These are phyloP conservation scores for Anser brachyrhynchus DNA, from an alignment of 2,113 vertebrate genomes.

Conservation along the genomic window DNA sequence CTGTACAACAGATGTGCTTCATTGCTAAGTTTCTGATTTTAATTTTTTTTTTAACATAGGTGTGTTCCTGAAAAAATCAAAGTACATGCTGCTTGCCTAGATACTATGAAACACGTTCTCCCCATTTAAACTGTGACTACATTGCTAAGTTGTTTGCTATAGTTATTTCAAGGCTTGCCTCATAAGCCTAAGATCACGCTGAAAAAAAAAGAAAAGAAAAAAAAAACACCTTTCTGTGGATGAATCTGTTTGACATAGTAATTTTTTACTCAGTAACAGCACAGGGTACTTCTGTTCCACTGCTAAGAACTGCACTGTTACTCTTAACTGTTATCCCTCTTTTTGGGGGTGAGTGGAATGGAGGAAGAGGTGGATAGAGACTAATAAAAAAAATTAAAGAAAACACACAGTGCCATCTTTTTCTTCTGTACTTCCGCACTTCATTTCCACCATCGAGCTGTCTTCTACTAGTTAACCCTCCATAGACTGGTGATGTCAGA, in stretches of 20 bases:
- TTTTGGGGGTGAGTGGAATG: fast-evolving
- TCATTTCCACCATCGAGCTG: not conserved
- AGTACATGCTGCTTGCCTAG: fast-evolving
- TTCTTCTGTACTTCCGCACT: not conserved
- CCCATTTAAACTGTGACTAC: not conserved
- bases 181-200: not conserved
- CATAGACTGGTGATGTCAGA: not conserved
- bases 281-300: not conserved
- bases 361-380: not conserved
- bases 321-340: not conserved
- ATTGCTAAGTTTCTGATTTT: not conserved
- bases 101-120: not conserved
- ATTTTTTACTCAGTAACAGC: not conserved
- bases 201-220: not conserved
- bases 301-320: not conserved
- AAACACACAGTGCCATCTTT: not conserved
- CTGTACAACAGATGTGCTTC: not conserved
- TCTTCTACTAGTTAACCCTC: not conserved
- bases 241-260: not conserved
- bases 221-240: not conserved
- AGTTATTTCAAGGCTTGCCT: not conserved
- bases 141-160: not conserved
- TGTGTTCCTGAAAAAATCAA: not conserved
- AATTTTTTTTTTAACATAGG: not conserved
- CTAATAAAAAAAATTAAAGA: not conserved